phyloP scores from a whole-genome alignment of 1,140 invertebrate genomes.

The Polypedilum vanderplanki region DNA sequence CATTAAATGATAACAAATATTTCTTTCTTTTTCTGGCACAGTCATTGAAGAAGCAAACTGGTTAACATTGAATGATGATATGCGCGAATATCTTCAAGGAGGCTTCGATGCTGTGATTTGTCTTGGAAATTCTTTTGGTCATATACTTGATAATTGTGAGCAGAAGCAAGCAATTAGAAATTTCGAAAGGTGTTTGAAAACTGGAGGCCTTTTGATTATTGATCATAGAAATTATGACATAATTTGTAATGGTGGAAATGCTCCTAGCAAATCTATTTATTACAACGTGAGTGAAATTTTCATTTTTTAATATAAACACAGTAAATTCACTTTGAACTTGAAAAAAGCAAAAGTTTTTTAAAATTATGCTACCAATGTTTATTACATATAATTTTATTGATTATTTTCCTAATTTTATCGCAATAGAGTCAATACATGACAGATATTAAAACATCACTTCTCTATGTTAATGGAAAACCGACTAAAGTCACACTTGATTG shows the following conservation, averaged over 20 bases:
- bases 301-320: too few relatives aligned
- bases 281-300: constrained; percentile 66
- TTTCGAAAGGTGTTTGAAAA: constrained; percentile 72
- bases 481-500: constrained; percentile 73
- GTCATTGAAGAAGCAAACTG: constrained; percentile 78
- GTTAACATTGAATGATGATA: constrained; percentile 65
- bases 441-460: constrained; percentile 73
- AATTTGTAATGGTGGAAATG: constrained; percentile 63
- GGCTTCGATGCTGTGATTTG: constrained; percentile 78
- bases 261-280: constrained; percentile 74
- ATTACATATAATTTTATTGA: background rate
- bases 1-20: background rate
- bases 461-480: constrained; percentile 65
- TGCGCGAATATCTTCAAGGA: constrained; percentile 50
- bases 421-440: constrained; percentile 68
- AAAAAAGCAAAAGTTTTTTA: background rate
- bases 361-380: background rate
- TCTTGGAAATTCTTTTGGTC: constrained; percentile 82
- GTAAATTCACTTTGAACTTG: background rate
- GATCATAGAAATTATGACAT: constrained; percentile 84
- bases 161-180: constrained; percentile 69
- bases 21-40: constrained; percentile 40
- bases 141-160: constrained; percentile 69
- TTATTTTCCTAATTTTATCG: constrained; percentile 28
- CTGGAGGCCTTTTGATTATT: constrained; percentile 72